A percentile compares a stretch with the other conserved stretches of the same genome.
Evolutionary conservation across 2,888 invertebrate genomes (phyloP).

Genomic region (Chorisops tibialis): DNA sequence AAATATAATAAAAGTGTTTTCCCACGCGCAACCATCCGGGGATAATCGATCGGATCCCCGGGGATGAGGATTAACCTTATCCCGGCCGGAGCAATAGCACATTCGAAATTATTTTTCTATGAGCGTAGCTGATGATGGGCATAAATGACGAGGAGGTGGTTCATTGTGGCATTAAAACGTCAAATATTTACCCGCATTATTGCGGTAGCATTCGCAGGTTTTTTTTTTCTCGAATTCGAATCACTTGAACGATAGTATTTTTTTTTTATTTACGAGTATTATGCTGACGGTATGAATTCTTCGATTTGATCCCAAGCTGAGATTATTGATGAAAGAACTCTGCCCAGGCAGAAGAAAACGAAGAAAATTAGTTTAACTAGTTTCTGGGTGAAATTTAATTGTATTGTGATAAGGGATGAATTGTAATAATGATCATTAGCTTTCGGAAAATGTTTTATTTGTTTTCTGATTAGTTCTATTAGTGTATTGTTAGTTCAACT

Average conservation of each 20-base stretch:
- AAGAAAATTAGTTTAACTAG: conserved; percentile 6
- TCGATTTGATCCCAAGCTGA: neutral
- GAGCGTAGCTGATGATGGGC: neutral
- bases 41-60: conserved; percentile 13
- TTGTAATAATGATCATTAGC: neutral
- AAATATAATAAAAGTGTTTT: conserved; percentile 10
- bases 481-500: no score
- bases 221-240: conserved; percentile 26
- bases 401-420: neutral
- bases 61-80: conserved; percentile 19
- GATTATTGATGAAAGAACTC: conserved; percentile 1
- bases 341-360: neutral
- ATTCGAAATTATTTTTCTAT: conserved; percentile 14
- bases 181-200: conserved; percentile 40
- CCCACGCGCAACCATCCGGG: conserved; percentile 22
- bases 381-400: neutral
- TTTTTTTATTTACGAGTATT: neutral
- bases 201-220: conserved; percentile 37
- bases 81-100: neutral
- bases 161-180: conserved; percentile 36
- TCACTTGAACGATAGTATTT: neutral
- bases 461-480: no score
- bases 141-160: conserved; percentile 13
- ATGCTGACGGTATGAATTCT: neutral
- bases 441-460: no score